Percentiles rank a stretch among this genome's conserved stretches.
Evolutionary conservation across 1,140 invertebrate species (phyloP).

Genomic region (Pachyrhynchus sulphureomaculatus): DNA sequence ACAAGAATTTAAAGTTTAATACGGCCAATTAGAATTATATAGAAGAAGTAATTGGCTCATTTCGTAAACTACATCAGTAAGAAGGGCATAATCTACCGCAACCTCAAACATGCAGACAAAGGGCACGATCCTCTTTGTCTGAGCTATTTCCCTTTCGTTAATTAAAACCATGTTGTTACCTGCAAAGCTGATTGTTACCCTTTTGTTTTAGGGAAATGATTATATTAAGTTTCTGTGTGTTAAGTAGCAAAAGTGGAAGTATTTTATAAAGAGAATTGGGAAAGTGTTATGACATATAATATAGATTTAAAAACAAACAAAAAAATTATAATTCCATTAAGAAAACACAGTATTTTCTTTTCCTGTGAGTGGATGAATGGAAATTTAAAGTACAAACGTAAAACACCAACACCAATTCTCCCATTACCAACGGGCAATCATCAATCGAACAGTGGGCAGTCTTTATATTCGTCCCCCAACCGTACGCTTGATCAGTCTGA

Average conservation of each 20-base stretch:
- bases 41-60: no score
- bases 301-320: no score
- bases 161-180: conserved; percentile 12
- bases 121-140: conserved; percentile 12
- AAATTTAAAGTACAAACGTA: no score
- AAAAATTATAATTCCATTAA: no score
- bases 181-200: neutral
- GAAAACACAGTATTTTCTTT: no score
- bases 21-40: no score
- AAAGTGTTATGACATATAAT: no score
- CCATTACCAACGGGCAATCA: neutral
- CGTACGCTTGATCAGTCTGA: neutral
- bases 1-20: no score
- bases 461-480: neutral
- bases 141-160: conserved; percentile 9
- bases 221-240: neutral
- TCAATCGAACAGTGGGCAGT: conserved; percentile 5
- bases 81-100: conserved; percentile 2
- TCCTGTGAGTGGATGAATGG: no score
- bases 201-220: neutral
- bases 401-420: no score
- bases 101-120: conserved; percentile 8
- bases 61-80: no score
- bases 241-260: neutral
- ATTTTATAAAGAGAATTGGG: no score